Percentiles rank a stretch among this genome's conserved stretches.
phyloP scores from a whole-genome alignment of 2,888 invertebrate species.

The Neoascia interrupta region DNA sequence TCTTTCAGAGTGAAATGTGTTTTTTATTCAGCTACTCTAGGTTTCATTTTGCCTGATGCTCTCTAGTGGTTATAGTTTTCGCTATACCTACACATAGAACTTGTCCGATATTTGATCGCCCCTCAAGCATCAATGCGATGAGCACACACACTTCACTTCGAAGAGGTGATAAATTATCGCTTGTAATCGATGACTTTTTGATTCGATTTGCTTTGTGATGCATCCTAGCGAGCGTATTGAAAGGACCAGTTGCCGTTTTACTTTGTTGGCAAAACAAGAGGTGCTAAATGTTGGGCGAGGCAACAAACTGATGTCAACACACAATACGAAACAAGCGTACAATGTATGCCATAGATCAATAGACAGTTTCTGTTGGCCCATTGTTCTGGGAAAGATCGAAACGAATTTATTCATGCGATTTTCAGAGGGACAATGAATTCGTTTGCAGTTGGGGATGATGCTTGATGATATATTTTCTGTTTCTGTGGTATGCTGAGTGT shows the following conservation, averaged over 20 bases:
- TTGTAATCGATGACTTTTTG: conserved; percentile 64
- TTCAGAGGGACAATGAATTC: conserved; percentile 26
- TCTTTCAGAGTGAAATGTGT: conserved; percentile 32
- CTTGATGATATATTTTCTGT: conserved; percentile 24
- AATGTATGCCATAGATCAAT: conserved; percentile 55
- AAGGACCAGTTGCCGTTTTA: conserved; percentile 52
- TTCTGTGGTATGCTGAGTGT: conserved; percentile 67
- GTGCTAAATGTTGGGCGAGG: conserved; percentile 67
- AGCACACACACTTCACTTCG: neutral
- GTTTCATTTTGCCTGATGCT: too few species aligned
- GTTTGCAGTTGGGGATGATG: conserved; percentile 20
- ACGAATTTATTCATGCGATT: conserved; percentile 19
- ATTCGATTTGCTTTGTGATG: conserved; percentile 52
- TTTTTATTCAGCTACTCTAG: conserved; percentile 37
- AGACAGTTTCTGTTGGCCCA: conserved; percentile 23
- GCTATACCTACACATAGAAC: neutral
- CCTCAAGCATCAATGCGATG: neutral
- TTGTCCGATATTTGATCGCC: too few species aligned
- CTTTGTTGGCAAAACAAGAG: conserved; percentile 68
- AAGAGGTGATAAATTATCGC: conserved; percentile 53
- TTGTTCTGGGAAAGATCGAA: conserved; percentile 42
- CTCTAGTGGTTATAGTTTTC: neutral
- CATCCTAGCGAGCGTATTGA: conserved; percentile 46
- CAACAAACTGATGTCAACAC: conserved; percentile 47
- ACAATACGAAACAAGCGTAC: conserved; percentile 27